Evolutionary conservation across 2,888 invertebrate genomes (phyloP), one percentile per base, ranked within the genome.

Genomic region (Drosophila recens): DNA sequence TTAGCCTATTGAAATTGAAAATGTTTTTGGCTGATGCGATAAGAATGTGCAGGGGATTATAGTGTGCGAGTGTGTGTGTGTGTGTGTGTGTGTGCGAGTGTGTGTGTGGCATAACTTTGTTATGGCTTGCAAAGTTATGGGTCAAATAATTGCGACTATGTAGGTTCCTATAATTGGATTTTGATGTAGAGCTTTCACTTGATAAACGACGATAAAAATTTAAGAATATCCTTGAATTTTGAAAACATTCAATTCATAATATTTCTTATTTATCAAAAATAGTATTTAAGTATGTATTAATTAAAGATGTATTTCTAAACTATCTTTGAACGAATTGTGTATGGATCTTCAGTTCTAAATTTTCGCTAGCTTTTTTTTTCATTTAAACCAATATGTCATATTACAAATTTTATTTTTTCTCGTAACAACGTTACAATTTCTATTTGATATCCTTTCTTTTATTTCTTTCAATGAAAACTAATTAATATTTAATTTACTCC

Each of bases 1-100:
- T 87, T 87, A 74, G 74, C 86, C 88, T 79, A 85, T 84, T 87
- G 88, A 84, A 84, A 89, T 89, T 85, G 85, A 85, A 89, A 84
- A 84, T 85, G 82, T 77, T 89, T 84, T 85, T 67, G 67, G 64
- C 82, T 67, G 82, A 75, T 81, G 72, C 72, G 87, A 89, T 89
- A 84, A 89, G 79, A 84, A 87, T 82, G 64, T 58, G 54, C 53
- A 65, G 54, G 53, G 62, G 80, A 80, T 80, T 86, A 77, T 64
- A 63, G 61, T 64, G 48, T 56, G 58, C 48, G 34, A 42, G 17
- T 17, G 17, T 17, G 17, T n/a, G 40, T 46, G 46, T 36, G 56
- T 38, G 38, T 64, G 46, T 45, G 23, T 2, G 23, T 1, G 40
- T 38, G 8, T 52, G 15, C 42, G 42, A 34, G 48, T 38, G 36